Evolutionary conservation across 2,113 vertebrate genomes (phyloP).

Genomic region (Isurus oxyrinchus): DNA sequence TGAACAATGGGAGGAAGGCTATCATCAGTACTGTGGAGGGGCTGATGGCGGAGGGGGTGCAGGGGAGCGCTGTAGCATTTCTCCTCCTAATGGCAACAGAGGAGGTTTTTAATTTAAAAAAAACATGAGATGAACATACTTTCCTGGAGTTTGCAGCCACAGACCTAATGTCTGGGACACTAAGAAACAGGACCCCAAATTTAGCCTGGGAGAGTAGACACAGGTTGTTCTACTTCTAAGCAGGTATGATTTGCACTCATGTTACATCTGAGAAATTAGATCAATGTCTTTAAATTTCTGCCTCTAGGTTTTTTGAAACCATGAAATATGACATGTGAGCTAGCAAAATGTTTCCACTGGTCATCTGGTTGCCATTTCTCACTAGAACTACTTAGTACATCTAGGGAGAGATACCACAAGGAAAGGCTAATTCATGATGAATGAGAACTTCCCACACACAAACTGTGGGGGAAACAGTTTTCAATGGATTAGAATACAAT

Average conservation of each 20-base stretch:
- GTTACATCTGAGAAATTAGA: neutral
- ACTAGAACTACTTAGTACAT: neutral
- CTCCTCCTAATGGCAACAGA: neutral
- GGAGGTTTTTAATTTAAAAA: neutral
- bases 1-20: neutral
- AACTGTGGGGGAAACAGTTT: neutral
- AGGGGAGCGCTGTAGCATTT: neutral
- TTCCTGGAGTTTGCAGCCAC: neutral
- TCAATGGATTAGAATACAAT: neutral
- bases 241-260: neutral
- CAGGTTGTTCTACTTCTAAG: neutral
- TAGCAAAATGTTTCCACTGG: neutral
- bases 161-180: neutral
- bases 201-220: neutral
- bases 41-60: no score
- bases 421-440: conserved; percentile 18
- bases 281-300: neutral
- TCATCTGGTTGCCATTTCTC: conserved; percentile 25
- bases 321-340: conserved; percentile 1
- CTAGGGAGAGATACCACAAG: no score
- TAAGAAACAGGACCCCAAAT: neutral
- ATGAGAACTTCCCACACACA: neutral
- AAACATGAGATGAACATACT: neutral
- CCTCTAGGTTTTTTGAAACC: neutral
- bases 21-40: neutral